Evolutionary conservation across 1,140 invertebrate genomes (phyloP).

Genomic region (Tetramorium simillimum): DNA sequence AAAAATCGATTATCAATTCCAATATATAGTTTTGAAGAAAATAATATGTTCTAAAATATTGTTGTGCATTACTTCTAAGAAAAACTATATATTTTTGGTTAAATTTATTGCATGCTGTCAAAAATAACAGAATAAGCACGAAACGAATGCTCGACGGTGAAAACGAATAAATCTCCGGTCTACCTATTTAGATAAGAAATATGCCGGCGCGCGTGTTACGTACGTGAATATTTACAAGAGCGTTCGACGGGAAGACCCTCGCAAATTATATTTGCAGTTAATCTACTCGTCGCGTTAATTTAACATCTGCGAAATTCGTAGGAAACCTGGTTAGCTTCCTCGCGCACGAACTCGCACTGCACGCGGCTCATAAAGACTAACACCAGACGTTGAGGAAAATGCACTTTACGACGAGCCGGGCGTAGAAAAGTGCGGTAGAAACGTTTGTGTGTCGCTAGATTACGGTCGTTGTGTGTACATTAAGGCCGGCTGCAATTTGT

Average conservation of each 20-base stretch:
- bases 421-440: conserved; percentile 31
- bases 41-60: background rate
- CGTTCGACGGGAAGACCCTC: conserved; percentile 43
- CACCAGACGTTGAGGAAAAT: conserved; percentile 62
- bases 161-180: conserved; percentile 46
- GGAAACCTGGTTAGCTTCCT: conserved; percentile 64
- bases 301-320: conserved; percentile 66
- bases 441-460: conserved; percentile 46
- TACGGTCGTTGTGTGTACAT: conserved; percentile 36
- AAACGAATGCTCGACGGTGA: background rate
- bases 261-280: conserved; percentile 74
- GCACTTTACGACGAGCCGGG: conserved; percentile 30
- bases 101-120: background rate
- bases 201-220: conserved; percentile 26
- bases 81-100: background rate
- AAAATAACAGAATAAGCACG: conserved; percentile 14
- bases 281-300: conserved; percentile 69
- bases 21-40: background rate
- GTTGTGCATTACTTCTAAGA: background rate
- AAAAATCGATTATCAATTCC: background rate
- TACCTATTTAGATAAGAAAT: conserved; percentile 50
- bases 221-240: conserved; percentile 57
- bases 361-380: conserved; percentile 66
- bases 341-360: conserved; percentile 16
- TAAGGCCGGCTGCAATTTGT: conserved; percentile 34